Percentiles rank a stretch among this genome's conserved stretches.
Evolutionary conservation across 2,113 vertebrate species (phyloP).

Genomic region (Xerus inauris): DNA sequence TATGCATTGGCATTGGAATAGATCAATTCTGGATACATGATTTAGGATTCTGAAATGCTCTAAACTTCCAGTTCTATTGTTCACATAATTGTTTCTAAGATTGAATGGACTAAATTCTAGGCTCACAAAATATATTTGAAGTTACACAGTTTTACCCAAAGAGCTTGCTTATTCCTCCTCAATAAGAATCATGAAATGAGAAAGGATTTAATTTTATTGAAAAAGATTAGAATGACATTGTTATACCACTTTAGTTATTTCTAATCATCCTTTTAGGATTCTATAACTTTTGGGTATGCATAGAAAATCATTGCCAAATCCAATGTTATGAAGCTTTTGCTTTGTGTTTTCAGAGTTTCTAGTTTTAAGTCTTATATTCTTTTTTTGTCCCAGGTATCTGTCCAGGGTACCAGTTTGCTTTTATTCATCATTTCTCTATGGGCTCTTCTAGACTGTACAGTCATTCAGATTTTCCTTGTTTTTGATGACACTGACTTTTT

Average conservation of each 20-base stretch:
- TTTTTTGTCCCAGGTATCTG: background rate
- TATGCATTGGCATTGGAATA: background rate
- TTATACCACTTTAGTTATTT: background rate
- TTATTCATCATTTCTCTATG: background rate
- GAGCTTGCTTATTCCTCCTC: slow-evolving; percentile 18
- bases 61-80: background rate
- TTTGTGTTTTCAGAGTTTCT: background rate
- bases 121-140: slow-evolving; percentile 5
- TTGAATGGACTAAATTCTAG: background rate
- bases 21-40: background rate
- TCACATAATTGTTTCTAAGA: background rate
- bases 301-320: background rate
- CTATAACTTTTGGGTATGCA: background rate
- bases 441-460: background rate
- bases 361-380: background rate
- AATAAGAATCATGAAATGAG: background rate
- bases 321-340: background rate
- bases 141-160: background rate
- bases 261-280: background rate
- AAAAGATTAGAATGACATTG: background rate
- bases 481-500: background rate
- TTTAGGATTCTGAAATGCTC: slow-evolving; percentile 7
- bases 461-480: background rate
- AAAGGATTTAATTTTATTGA: background rate
- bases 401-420: background rate